Base-by-base conservation (phyloP, 30 jellyfish, hydroid and myxozoan genomes). In the Hydra vulgaris region DNA sequence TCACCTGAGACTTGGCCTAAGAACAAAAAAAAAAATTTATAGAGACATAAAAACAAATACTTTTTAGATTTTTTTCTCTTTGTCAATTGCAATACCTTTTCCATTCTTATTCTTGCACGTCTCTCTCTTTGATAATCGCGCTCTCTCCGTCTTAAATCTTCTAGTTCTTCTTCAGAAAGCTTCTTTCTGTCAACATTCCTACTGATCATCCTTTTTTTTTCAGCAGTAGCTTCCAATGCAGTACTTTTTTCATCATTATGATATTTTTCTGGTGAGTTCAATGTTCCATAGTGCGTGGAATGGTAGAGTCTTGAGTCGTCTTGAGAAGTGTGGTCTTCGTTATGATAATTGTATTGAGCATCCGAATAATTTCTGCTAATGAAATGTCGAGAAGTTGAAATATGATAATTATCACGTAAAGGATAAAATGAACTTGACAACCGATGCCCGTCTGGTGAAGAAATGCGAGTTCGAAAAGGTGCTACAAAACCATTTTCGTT, bases 81-180 rank as follows among this genome's bases (percentile, higher is more conserved):
- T n/a, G n/a, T n/a, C n/a, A n/a, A n/a, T n/a, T n/a, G n/a, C n/a
- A n/a, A n/a, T 74, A 89, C 96, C 95, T 89, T 89, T 76, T 86
- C 90, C 67, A 80, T 86, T 70, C 95, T 61, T n/a, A 89, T 82
- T n/a, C 95, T 87, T 0, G 95, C 96, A 53, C 96, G 79, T 52
- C 96, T 82, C 71, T 78, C 83, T 1, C 96, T 83, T 74, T 89
- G 96, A 75, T 89, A 89, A 24, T 89, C 96, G 23, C 96, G 78
- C 74, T 89, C 96, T 73, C 95, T 83, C 25, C 86, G 74, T 76
- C 96, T 77, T 67, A 89, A 73, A 27, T 85, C 82, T 61, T 89
- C 96, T 12, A 89, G 82, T 69, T 89, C 96, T 72, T 89, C 96
- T 3, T 89, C 88, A 69, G 88, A 72, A 16, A 89, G 91, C 78